A percentile compares a stretch with the other conserved stretches of the same genome.
phyloP scores from a whole-genome alignment of 2,113 vertebrate species.

The Eulacestoma nigropectus region DNA sequence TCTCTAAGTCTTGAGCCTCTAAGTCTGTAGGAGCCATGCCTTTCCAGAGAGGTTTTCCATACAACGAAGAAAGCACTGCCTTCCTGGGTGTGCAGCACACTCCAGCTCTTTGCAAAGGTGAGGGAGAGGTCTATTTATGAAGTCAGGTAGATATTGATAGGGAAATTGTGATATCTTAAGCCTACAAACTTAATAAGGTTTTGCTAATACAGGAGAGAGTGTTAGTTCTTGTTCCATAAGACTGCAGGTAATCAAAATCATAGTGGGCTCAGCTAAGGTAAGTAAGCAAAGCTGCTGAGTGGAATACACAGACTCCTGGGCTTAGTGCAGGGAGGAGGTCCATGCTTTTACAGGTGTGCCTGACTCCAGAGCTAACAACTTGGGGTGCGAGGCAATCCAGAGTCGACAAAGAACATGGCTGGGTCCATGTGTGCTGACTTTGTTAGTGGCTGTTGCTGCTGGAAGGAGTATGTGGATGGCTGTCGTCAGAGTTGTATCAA shows the following conservation, averaged over 20 bases:
- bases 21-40: background rate
- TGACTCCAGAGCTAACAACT: background rate
- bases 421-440: background rate
- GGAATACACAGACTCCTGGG: background rate
- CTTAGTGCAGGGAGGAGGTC: background rate
- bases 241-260: background rate
- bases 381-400: background rate
- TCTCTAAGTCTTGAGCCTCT: background rate
- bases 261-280: background rate
- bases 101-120: background rate
- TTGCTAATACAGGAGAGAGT: accelerated
- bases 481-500: background rate
- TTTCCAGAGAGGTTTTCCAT: background rate
- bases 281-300: background rate
- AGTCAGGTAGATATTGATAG: background rate
- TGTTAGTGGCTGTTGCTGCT: background rate
- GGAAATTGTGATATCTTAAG: background rate
- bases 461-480: background rate
- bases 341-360: background rate
- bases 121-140: background rate
- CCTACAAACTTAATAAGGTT: background rate
- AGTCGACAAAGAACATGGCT: background rate
- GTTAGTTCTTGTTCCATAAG: background rate
- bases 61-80: accelerated
- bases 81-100: background rate